phyloP scores from a whole-genome alignment of 2,797 vertebrate species.

The Podarcis lilfordi region DNA sequence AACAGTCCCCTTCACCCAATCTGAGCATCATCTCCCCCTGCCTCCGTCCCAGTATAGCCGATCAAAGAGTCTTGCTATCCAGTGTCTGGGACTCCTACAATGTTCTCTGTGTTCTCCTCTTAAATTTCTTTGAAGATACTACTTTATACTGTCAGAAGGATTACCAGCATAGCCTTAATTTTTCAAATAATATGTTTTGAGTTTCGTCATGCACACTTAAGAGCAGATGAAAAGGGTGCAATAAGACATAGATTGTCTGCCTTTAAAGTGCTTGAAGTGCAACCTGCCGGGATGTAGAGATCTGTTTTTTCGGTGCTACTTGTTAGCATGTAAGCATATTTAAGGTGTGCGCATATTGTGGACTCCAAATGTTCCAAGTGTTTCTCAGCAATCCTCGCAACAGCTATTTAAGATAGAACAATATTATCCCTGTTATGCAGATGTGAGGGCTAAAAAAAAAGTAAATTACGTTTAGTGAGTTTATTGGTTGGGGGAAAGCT shows the following conservation, averaged over 20 bases:
- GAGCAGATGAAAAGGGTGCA: not conserved
- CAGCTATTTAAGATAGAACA: not conserved
- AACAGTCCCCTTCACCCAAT: no score
- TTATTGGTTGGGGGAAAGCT: not conserved
- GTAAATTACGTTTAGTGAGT: not conserved
- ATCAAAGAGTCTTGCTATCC: not conserved
- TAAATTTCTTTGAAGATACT: not conserved
- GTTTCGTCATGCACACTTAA: not conserved
- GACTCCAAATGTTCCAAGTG: not conserved
- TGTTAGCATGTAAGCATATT: not conserved
- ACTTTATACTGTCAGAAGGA: not conserved
- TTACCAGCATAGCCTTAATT: not conserved
- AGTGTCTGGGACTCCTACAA: not conserved
- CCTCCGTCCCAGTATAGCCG: no score
- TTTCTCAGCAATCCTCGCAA: not conserved
- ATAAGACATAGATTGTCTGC: not conserved
- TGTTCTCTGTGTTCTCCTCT: not conserved
- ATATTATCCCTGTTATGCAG: not conserved
- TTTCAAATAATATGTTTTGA: no score
- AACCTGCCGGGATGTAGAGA: not conserved
- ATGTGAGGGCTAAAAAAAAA: not conserved
- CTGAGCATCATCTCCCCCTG: not conserved
- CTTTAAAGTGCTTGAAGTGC: not conserved
- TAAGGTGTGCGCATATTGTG: not conserved
- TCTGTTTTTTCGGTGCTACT: not conserved